Evolutionary conservation across 2,888 invertebrate genomes (phyloP).

Genomic region (Crossocerus cetratus): DNA sequence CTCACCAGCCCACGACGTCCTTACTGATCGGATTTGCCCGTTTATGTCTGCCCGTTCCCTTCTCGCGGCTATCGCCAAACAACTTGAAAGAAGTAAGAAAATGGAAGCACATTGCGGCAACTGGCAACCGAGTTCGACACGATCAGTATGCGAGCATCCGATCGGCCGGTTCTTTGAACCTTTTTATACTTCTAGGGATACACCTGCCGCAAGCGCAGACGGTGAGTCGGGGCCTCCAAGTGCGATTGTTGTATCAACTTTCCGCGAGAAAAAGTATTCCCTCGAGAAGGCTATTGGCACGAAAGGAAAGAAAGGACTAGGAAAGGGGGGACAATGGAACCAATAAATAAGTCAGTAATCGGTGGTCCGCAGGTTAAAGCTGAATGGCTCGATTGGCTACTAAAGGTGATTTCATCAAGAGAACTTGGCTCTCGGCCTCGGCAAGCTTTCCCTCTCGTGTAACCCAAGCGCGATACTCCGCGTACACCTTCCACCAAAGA

Average conservation of each 20-base stretch:
- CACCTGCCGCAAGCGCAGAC: too few relatives aligned
- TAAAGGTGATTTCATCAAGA: slow-evolving; percentile 58
- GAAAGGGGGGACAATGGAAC: slow-evolving; percentile 50
- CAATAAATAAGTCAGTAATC: slow-evolving; percentile 68
- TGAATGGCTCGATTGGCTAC: slow-evolving; percentile 58
- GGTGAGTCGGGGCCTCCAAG: too few relatives aligned
- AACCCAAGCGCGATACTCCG: slow-evolving; percentile 2
- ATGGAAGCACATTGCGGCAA: too few relatives aligned
- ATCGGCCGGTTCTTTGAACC: too few relatives aligned
- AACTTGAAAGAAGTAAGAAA: too few relatives aligned
- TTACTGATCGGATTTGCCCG: too few relatives aligned
- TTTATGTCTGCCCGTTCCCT: too few relatives aligned
- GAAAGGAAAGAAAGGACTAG: slow-evolving; percentile 3
- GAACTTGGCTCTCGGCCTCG: slow-evolving; percentile 8
- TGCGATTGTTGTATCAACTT: slow-evolving; percentile 52
- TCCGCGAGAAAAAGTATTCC: slow-evolving; percentile 30
- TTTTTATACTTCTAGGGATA: too few relatives aligned
- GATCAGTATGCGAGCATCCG: too few relatives aligned
- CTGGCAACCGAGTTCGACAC: too few relatives aligned
- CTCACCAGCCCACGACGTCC: too few relatives aligned
- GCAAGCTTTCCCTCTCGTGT: slow-evolving; percentile 2
- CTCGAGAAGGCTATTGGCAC: slow-evolving; percentile 46
- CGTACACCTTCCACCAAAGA: slow-evolving; percentile 28
- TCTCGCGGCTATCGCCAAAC: too few relatives aligned
- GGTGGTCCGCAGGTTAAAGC: slow-evolving; percentile 57